Evolutionary conservation across 2,888 invertebrate species (phyloP), one percentile per base, ranked within the genome.

Genomic region (Sipha maydis): DNA sequence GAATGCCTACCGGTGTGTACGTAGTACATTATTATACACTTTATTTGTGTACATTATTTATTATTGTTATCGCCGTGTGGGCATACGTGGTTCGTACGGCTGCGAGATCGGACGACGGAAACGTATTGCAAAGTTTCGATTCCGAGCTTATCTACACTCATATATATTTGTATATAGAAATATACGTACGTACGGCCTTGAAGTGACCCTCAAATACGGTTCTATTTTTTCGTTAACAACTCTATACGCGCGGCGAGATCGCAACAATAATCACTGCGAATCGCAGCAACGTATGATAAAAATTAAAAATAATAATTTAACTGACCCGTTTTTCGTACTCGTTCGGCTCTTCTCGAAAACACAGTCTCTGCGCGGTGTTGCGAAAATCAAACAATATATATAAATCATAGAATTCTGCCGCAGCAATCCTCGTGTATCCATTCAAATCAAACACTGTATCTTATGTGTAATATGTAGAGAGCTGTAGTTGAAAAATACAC

Each of bases 161-260:
- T 19, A 4, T 28, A 11, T n/a, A 17, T n/a, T n/a, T n/a, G n/a
- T n/a, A n/a, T n/a, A n/a, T n/a, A n/a, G n/a, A n/a, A n/a, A n/a
- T n/a, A n/a, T n/a, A n/a, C n/a, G n/a, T n/a, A n/a, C n/a, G n/a
- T 1, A 31, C 8, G 73, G 73, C 73, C 83, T 84, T 84, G 73
- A 54, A 56, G n/a, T 28, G 83, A 61, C 83, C 83, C 73, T 82
- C 82, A 38, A 83, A 73, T 54, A 54, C 17, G 71, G 38, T 80
- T 34, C 41, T 83, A 69, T 31, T 71, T 83, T 83, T 83, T 54
- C 34, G 34, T 83, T 71, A 71, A 54, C 25, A 54, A n/a, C 54
- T 83, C 14, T 82, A 14, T 48, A 0, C 14, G 9, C 41, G 28
- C 28, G 41, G 28, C 28, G 41, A 48, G 25, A 69, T 48, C 48